Evolutionary conservation across 2,113 vertebrate species (phyloP), one percentile per base, ranked within the genome.

Genomic region (Dromiciops gliroides): DNA sequence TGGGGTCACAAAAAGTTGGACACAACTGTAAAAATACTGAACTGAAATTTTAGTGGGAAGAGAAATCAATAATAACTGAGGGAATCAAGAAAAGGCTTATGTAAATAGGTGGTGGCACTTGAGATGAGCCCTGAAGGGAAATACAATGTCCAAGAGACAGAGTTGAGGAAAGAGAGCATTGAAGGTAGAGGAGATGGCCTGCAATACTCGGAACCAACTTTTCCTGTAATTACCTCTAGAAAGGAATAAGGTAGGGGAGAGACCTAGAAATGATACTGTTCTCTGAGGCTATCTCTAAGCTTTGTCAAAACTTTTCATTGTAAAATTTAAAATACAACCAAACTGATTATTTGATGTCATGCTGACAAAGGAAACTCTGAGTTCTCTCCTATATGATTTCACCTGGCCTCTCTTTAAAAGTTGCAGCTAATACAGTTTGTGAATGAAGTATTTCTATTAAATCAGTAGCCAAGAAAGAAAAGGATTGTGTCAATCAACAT

Each of bases 211-310:
- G 19, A 2, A 92, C 25, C 90, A 91, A 92, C 19, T 94, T 53
- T 90, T 14, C 37, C 92, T 25, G 2, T 94, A 90, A 95, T 96
- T 56, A 95, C 44, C 95, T 96, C 75, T 94, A 96, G 92, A 97
- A 95, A n/a, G 37, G 44, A 96, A 50, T 28, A 53, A 92, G 92
- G 25, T 51, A 96, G 96, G 91, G 6, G 19, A 44, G 19, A 83
- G n/a, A 1, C 88, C 22, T 50, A 91, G 92, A 88, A 95, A 51
- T 44, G n/a, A 75, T 22, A 89, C 11, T 53, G 53, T 89, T 50
- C 92, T 94, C 47, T 94, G 93, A 95, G 91, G 50, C 89, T 96
- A 92, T 48, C 47, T 48, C 67, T 49, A 92, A 95, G n/a, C 50
- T 83, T 83, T 23, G 44, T n/a, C 83, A 93, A 83, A 91, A 48